phyloP scores from a whole-genome alignment of 2,113 vertebrate species.

The Nasalis larvatus region DNA sequence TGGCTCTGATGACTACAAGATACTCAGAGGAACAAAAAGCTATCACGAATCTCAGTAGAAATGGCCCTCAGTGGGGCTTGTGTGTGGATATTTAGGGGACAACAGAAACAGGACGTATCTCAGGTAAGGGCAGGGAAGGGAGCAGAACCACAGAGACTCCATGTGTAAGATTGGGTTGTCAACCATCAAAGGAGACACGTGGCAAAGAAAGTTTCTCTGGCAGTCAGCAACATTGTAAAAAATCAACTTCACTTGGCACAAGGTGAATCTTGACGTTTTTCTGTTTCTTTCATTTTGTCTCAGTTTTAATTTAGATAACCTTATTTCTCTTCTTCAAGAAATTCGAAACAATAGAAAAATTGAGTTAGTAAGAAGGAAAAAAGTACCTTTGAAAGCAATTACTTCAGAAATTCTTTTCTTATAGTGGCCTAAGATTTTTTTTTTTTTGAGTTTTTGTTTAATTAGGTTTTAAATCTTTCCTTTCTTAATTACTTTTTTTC shows the following conservation, averaged over 20 bases:
- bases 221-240: background rate
- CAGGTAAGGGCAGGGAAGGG: background rate
- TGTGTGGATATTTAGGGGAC: background rate
- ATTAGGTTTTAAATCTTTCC: constrained; percentile 86
- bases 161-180: background rate
- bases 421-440: constrained; percentile 57
- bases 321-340: constrained; percentile 44
- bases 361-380: constrained; percentile 80
- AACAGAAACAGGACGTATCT: background rate
- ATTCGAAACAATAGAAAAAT: constrained; percentile 63
- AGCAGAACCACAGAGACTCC: background rate
- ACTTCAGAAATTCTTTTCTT: constrained; percentile 68
- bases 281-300: background rate
- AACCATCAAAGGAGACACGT: fast-evolving
- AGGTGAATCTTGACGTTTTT: background rate
- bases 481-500: constrained; percentile 85
- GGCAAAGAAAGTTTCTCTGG: background rate
- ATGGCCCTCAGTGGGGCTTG: background rate
- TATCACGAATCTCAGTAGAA: background rate
- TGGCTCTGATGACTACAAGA: background rate
- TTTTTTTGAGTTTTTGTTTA: constrained; percentile 81
- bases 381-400: constrained; percentile 69
- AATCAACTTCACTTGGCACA: background rate
- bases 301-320: constrained; percentile 47
- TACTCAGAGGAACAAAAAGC: background rate